Evolutionary conservation across 2,888 invertebrate genomes (phyloP), one percentile per base, ranked within the genome.

Genomic region (Lasioglossum morio): DNA sequence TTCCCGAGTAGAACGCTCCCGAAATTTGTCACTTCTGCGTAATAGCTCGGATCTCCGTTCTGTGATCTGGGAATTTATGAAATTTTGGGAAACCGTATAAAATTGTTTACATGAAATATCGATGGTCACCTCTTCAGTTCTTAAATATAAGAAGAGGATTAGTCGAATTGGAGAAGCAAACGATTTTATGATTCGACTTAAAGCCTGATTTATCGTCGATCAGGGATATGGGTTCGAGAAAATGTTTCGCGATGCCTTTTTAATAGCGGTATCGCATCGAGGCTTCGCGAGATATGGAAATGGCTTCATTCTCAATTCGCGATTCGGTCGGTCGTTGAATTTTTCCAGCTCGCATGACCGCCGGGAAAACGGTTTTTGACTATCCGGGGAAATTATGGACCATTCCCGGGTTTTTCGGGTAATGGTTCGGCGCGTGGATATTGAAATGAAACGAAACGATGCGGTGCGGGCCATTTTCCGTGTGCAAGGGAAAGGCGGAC

Each of bases 191-290:
- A 19, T 19, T 19, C 4, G 16, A 16, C 46, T 80, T 63, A 16
- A 16, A 48, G 57, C 46, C 40, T 75, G 60, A 79, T 75, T 79
- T 48, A 37, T 82, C 70, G 37, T 37, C 63, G 43, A 30, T 19
- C 12, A 75, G 48, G 82, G 74, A 27, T 48, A 79, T 60, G 46
- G 82, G 46, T 57, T 3, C 66, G 10, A 69, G 69, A 53, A 43
- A 53, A 57, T 23, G 53, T 8, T 23, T 19, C 30, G 8, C 16
- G 53, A 37, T 46, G 8, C 48, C 72, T 63, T 63, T 69, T 48
- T 48, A 30, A 63, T 63, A 63, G 27, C 7, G 7, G 30, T 1
- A 30, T 48, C n/a, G 34, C 10, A 30, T 48, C 34, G 46, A 10
- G 27, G 30, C 37, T 69, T 53, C n/a, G n/a, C 40, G 60, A 60